Conservation (phyloP, 2,888 invertebrate genomes). For the Brachylomia viminalis region DNA sequence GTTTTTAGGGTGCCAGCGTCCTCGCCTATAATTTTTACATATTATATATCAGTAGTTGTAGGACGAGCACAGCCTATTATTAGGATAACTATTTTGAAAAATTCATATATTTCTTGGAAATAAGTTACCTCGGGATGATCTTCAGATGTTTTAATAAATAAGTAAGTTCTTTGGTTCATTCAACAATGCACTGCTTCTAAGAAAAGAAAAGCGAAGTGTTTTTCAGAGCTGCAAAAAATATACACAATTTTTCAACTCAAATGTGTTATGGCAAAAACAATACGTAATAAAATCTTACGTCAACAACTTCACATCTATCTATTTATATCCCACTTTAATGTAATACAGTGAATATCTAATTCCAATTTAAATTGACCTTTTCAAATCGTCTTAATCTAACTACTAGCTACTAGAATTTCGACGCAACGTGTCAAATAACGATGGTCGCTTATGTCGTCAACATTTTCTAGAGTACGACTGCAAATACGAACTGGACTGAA, state of each 20-base stretch:
- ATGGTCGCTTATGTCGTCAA: conserved; percentile 68
- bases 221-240: background rate
- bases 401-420: conserved; percentile 25
- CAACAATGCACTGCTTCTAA: background rate
- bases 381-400: conserved; percentile 23
- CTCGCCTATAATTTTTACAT: too few species aligned
- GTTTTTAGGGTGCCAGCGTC: too few species aligned
- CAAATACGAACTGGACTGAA: conserved; percentile 78
- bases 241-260: background rate
- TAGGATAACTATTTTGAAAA: too few species aligned
- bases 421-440: conserved; percentile 67
- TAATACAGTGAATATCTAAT: conserved; percentile 31
- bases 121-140: background rate
- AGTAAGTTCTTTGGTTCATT: background rate
- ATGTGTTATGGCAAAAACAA: conserved; percentile 9
- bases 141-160: background rate
- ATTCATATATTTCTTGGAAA: too few species aligned
- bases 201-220: background rate
- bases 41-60: too few species aligned
- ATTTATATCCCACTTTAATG: conserved; percentile 44
- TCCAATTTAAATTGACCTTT: conserved; percentile 54
- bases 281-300: conserved; percentile 29
- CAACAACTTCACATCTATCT: conserved; percentile 29
- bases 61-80: too few species aligned
- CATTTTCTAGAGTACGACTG: conserved; percentile 73